Evolutionary conservation across 53 echinoderm and acorn worm species (phyloP).

Genomic region (Echinometra lucunter): DNA sequence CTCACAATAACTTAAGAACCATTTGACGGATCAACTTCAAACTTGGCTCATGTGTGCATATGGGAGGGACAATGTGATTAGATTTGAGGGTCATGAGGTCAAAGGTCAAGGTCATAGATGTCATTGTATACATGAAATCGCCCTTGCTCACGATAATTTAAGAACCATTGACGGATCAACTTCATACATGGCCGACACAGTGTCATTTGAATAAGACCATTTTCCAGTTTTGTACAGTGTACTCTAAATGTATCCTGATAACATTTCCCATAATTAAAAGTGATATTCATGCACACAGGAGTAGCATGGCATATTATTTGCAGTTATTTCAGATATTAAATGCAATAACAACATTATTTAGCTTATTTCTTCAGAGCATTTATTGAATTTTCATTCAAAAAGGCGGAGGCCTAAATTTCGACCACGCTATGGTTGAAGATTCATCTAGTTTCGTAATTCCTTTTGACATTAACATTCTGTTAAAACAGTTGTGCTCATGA

Average conservation of each 20-base stretch:
- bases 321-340: conserved; percentile 35
- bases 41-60: neutral
- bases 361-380: neutral
- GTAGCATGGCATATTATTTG: conserved; percentile 40
- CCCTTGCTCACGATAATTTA: neutral
- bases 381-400: neutral
- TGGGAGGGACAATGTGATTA: conserved; percentile 5
- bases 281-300: conserved; percentile 43
- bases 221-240: conserved; percentile 6
- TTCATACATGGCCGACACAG: neutral
- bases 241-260: conserved; percentile 39
- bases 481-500: neutral
- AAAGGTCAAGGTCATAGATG: neutral
- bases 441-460: neutral
- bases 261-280: conserved; percentile 44
- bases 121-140: neutral
- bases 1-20: conserved; percentile 18
- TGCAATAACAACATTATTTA: conserved; percentile 27
- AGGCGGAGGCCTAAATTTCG: neutral
- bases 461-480: neutral
- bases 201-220: conserved; percentile 35
- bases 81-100: neutral
- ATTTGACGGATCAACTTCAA: neutral
- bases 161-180: conserved; percentile 4
- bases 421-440: neutral